phyloP scores from a whole-genome alignment of 2,113 vertebrate genomes.

The Melospiza melodia region DNA sequence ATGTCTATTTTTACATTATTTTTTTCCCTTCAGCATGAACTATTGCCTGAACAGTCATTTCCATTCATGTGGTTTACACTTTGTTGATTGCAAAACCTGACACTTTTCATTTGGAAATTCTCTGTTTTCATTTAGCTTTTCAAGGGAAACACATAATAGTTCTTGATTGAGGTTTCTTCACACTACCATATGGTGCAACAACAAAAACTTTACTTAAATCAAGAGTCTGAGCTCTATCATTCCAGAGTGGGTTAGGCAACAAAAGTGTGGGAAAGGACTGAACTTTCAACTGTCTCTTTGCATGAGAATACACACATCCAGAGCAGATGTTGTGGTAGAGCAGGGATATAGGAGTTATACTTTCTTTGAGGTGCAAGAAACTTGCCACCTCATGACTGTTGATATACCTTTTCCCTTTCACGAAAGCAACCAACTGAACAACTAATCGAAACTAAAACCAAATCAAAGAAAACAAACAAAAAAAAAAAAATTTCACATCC shows the following conservation, averaged over 20 bases:
- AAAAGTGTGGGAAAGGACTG: not conserved
- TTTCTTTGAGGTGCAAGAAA: not conserved
- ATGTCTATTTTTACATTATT: not conserved
- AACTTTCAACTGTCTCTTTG: not conserved
- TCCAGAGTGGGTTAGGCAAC: not conserved
- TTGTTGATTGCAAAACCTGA: not conserved
- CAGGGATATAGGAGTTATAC: not conserved
- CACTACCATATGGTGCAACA: not conserved
- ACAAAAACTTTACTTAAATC: not conserved
- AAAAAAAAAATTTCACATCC: accelerated
- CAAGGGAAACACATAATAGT: not conserved
- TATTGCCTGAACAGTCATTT: not conserved
- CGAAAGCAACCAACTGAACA: not conserved
- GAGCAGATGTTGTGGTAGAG: not conserved
- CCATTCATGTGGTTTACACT: not conserved
- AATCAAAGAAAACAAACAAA: not conserved
- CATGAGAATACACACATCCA: not conserved
- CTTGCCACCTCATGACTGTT: not conserved
- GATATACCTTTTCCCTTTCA: not conserved
- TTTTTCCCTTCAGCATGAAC: not conserved
- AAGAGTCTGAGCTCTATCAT: not conserved
- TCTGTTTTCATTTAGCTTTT: not conserved
- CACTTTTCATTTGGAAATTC: not conserved
- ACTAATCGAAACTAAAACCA: not conserved
- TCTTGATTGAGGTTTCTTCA: not conserved